Evolutionary conservation across 2,888 invertebrate species (phyloP).

Genomic region (Andricus curvator): DNA sequence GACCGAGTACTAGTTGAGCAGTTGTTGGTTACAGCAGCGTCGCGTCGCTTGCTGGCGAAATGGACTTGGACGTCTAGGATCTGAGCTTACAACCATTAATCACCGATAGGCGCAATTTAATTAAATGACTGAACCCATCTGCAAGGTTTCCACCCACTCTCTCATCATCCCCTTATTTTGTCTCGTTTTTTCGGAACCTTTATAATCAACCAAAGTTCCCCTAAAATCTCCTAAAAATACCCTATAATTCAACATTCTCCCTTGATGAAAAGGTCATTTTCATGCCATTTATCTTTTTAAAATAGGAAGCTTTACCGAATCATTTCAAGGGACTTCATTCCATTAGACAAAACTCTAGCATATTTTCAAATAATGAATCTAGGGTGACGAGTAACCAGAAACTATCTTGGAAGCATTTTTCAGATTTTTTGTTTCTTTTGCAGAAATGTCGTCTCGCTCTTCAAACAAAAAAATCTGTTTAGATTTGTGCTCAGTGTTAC

Average conservation of each 20-base stretch:
- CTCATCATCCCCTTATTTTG: slow-evolving; percentile 4
- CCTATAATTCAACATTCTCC: neutral
- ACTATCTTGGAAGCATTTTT: too few species aligned
- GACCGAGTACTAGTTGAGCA: slow-evolving; percentile 13
- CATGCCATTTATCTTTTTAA: neutral
- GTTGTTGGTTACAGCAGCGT: slow-evolving; percentile 9
- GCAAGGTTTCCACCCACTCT: neutral
- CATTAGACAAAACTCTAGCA: neutral
- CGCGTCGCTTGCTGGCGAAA: slow-evolving; percentile 1
- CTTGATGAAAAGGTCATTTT: neutral
- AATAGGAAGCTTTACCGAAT: neutral
- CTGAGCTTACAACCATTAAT: slow-evolving; percentile 34
- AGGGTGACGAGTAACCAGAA: too few species aligned
- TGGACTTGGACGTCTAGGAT: slow-evolving; percentile 23
- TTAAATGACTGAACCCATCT: slow-evolving; percentile 6
- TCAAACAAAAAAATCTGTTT: too few species aligned
- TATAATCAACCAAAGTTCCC: neutral
- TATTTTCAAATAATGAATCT: too few species aligned
- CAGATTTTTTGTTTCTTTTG: too few species aligned
- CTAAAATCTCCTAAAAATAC: neutral
- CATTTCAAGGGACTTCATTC: neutral
- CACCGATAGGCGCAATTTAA: slow-evolving; percentile 32
- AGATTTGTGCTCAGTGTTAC: too few species aligned
- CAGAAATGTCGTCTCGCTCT: too few species aligned
- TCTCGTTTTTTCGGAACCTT: neutral